Conservation (phyloP, 2,888 invertebrate species). For the Folsomia manolachei region DNA sequence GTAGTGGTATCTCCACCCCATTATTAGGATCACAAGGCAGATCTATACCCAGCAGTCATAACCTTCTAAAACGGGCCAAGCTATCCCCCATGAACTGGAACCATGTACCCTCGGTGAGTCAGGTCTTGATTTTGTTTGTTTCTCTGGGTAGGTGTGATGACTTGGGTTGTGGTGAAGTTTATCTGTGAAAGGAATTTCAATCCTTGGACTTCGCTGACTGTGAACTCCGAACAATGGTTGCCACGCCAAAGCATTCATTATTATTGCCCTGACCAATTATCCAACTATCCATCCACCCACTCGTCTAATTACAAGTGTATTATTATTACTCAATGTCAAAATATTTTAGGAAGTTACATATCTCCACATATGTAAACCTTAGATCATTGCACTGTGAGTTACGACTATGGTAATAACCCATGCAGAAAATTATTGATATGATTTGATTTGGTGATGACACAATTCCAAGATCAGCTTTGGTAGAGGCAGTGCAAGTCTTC, state of each 20-base stretch:
- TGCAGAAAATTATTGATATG: too few species aligned
- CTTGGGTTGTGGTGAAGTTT: too few species aligned
- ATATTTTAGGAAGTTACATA: too few species aligned
- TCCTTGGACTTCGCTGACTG: too few species aligned
- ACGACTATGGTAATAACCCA: too few species aligned
- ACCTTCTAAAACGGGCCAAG: conserved; percentile 16
- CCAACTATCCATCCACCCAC: neutral
- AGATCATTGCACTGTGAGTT: too few species aligned
- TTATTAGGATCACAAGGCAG: neutral
- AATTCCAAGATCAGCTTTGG: neutral
- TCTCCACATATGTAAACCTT: too few species aligned
- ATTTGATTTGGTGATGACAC: neutral
- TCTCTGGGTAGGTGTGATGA: neutral
- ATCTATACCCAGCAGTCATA: neutral
- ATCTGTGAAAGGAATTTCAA: neutral
- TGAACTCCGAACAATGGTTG: neutral
- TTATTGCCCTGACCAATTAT: neutral
- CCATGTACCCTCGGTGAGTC: conserved; percentile 45
- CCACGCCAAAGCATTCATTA: neutral
- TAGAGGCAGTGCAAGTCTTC: too few species aligned
- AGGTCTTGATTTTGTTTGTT: neutral
- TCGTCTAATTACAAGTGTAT: neutral
- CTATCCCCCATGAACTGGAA: conserved; percentile 45
- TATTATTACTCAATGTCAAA: too few species aligned
- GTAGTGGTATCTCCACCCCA: neutral